phyloP scores from a whole-genome alignment of 2,888 invertebrate species.

The Punctoribates punctum region DNA sequence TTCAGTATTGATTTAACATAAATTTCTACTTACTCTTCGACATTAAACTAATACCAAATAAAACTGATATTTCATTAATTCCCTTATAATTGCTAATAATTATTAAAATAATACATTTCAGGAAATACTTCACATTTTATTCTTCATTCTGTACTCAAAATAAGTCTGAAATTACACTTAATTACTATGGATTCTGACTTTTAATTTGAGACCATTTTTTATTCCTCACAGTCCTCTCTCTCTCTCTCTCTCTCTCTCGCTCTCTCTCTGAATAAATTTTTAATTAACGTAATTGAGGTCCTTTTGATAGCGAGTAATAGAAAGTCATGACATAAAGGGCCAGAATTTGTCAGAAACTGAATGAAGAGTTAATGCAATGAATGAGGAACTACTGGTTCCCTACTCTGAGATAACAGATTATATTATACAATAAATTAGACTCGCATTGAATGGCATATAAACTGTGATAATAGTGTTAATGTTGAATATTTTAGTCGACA shows the following conservation, averaged over 20 bases:
- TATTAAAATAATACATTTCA: no score
- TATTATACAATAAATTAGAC: neutral
- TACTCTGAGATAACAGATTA: slow-evolving; percentile 5
- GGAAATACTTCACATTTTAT: no score
- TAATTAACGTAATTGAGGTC: neutral
- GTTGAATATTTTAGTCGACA: neutral
- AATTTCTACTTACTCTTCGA: no score
- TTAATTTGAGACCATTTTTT: no score
- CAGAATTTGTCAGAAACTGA: slow-evolving; percentile 9
- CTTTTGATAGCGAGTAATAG: neutral
- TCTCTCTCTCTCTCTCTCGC: neutral
- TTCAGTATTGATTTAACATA: no score
- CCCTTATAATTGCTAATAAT: no score
- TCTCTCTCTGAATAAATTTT: neutral
- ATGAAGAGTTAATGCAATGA: slow-evolving; percentile 9
- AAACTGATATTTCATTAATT: no score
- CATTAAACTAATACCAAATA: no score
- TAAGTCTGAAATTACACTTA: no score
- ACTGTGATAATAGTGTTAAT: neutral
- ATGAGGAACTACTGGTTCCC: neutral
- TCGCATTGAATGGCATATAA: neutral
- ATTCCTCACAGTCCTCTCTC: neutral
- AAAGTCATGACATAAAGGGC: neutral
- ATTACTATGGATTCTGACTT: no score
- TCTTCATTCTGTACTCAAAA: no score